These are phyloP conservation scores for Leiothrix lutea DNA, from an alignment of 2,113 vertebrate species.

Conservation along the genomic window DNA sequence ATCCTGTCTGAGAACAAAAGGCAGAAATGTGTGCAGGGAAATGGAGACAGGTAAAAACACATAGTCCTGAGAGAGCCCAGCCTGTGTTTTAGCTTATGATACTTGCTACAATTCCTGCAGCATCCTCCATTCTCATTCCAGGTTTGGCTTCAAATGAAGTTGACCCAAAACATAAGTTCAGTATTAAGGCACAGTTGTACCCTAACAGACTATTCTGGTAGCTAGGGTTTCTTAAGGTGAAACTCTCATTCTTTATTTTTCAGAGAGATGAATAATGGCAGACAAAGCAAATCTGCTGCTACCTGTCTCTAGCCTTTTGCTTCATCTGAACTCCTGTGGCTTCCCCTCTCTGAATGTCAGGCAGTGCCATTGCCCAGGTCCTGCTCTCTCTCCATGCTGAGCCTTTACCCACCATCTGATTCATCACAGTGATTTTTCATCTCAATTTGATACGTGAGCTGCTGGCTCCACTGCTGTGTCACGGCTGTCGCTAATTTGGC, in stretches of 20 bases:
- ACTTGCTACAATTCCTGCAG: not conserved
- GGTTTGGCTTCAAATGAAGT: not conserved
- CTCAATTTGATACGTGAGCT: not conserved
- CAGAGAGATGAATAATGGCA: not conserved
- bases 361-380: not conserved
- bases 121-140: not conserved
- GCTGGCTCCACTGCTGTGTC: not conserved
- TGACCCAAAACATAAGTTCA: not conserved
- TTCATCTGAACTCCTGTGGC: not conserved
- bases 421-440: not conserved
- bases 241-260: not conserved
- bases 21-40: not conserved
- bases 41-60: not conserved
- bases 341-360: not conserved
- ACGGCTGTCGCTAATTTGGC: not conserved
- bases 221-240: not conserved
- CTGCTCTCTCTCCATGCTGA: not conserved
- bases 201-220: not conserved
- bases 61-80: not conserved
- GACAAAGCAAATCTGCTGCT: not conserved
- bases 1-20: not conserved
- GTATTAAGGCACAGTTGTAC: not conserved
- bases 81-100: not conserved
- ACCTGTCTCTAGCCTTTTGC: not conserved
- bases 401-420: not conserved